A percentile compares a stretch with the other conserved stretches of the same genome.
Conservation (phyloP, 2,797 vertebrate species). For the Sardinella longiceps region DNA sequence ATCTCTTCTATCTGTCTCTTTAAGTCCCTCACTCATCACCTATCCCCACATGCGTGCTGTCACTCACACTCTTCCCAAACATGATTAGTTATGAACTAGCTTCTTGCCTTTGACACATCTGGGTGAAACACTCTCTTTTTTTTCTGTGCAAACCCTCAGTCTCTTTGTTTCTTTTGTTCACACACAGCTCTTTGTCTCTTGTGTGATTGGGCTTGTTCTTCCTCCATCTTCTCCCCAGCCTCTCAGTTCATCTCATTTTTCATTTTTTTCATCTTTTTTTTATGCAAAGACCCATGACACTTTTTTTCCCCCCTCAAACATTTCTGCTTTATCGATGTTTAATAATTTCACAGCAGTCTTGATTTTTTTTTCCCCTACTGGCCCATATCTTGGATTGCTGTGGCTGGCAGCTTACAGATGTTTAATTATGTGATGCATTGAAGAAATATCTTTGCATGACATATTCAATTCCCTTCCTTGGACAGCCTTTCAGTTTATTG, state of each 20-base stretch:
- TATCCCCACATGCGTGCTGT: conserved; percentile 33
- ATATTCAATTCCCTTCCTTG: conserved; percentile 7
- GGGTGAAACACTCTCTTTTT: background rate
- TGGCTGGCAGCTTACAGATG: background rate
- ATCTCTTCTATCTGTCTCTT: background rate
- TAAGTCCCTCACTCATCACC: background rate
- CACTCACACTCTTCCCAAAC: conserved; percentile 28
- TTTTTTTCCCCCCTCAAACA: background rate
- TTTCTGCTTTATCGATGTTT: background rate
- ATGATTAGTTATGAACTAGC: background rate
- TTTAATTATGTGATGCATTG: conserved; percentile 1
- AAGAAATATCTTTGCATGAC: background rate
- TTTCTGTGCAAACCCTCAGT: background rate
- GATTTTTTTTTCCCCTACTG: background rate
- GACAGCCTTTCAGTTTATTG: background rate
- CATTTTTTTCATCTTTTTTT: background rate
- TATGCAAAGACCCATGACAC: background rate
- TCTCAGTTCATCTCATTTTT: background rate
- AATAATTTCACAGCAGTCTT: background rate
- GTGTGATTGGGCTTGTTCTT: background rate
- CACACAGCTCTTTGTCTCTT: background rate
- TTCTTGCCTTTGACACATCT: conserved; percentile 19
- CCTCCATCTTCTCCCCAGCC: background rate
- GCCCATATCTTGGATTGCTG: background rate
- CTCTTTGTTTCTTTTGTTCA: background rate